Evolutionary conservation across 2,113 vertebrate species (phyloP).

Genomic region (Cyanistes caeruleus): DNA sequence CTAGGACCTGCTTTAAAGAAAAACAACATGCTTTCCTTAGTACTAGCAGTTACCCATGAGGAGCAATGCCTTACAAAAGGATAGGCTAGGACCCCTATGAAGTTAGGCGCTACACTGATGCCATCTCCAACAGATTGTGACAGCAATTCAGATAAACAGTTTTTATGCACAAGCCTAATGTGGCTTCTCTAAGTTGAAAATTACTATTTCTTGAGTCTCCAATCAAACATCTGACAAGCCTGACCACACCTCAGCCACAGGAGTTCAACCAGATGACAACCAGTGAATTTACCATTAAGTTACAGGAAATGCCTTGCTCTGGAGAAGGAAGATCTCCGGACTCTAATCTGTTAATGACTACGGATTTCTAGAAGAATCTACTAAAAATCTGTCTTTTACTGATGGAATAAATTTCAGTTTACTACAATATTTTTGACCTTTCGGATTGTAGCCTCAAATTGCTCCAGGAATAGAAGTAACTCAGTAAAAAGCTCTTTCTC

Average conservation of each 20-base stretch:
- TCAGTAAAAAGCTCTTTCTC: background rate
- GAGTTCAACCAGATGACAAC: background rate
- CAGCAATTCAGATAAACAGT: background rate
- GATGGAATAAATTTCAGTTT: background rate
- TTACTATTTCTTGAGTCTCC: background rate
- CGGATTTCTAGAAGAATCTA: background rate
- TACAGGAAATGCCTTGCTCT: background rate
- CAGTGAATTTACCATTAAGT: background rate
- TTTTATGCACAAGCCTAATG: background rate
- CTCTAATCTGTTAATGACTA: background rate
- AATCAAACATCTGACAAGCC: background rate
- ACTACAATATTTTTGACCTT: background rate
- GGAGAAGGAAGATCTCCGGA: background rate
- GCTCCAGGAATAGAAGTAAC: background rate
- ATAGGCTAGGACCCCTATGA: background rate
- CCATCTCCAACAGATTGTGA: background rate
- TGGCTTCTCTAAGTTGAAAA: background rate
- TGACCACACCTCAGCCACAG: background rate
- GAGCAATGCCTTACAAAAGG: background rate
- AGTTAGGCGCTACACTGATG: background rate
- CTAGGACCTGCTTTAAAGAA: background rate
- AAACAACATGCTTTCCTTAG: background rate
- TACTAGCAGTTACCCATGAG: background rate
- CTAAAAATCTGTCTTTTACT: background rate
- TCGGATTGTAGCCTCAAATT: background rate